These are phyloP conservation scores for Melinopterus prodromus DNA, from an alignment of 2,888 invertebrate species.

Conservation along the genomic window DNA sequence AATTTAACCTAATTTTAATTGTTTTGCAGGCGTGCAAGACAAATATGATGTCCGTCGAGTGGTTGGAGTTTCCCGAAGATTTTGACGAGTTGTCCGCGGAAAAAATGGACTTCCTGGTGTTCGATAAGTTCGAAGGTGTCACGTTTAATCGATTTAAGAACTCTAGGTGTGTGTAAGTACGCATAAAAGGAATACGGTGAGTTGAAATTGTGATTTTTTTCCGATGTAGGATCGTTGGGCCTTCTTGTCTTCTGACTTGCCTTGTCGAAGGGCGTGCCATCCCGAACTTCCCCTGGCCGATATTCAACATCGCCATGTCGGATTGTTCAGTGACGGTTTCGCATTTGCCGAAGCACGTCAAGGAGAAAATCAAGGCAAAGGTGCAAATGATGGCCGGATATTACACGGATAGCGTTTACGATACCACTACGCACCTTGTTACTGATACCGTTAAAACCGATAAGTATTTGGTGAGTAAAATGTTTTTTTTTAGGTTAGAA, in stretches of 20 bases:
- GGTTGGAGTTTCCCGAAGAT: conserved; percentile 72
- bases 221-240: conserved; percentile 77
- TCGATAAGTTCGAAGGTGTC: conserved; percentile 79
- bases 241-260: conserved; percentile 80
- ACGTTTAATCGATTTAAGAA: conserved; percentile 71
- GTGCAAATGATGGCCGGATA: conserved; percentile 82
- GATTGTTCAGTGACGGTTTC: conserved; percentile 74
- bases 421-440: conserved; percentile 81
- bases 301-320: conserved; percentile 85
- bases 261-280: conserved; percentile 75
- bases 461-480: conserved; percentile 74
- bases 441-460: conserved; percentile 79
- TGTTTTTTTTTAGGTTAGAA: conserved; percentile 13
- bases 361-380: conserved; percentile 69
- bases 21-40: conserved; percentile 56
- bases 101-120: conserved; percentile 79
- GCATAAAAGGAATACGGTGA: not conserved
- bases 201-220: conserved; percentile 13
- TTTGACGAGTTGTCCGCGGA: conserved; percentile 62
- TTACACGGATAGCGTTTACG: conserved; percentile 70
- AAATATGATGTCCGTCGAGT: conserved; percentile 68
- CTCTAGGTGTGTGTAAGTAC: conserved; percentile 76
- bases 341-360: conserved; percentile 52
- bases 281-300: conserved; percentile 78
- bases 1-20: conserved; percentile 33